These are phyloP conservation scores for Drosophila limbata DNA, from an alignment of 2,888 invertebrate genomes.

Conservation along the genomic window DNA sequence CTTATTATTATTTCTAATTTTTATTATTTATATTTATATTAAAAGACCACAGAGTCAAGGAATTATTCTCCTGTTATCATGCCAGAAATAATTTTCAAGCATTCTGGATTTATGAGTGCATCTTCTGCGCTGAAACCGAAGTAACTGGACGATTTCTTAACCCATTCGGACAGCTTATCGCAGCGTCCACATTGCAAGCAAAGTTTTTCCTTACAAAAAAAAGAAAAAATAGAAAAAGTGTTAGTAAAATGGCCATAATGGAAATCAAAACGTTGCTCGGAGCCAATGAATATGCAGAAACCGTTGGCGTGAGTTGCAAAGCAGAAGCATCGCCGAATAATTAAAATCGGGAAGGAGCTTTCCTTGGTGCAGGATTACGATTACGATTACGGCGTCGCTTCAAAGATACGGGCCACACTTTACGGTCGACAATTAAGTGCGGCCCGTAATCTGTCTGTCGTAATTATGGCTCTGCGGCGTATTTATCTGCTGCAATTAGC, in stretches of 20 bases:
- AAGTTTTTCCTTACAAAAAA: conserved; percentile 44
- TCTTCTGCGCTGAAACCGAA: conserved; percentile 14
- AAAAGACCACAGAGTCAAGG: no score
- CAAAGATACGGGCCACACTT: conserved; percentile 68
- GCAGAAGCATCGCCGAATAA: conserved; percentile 67
- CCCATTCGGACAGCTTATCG: conserved; percentile 62
- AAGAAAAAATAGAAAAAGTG: conserved; percentile 19
- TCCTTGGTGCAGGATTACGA: conserved; percentile 47
- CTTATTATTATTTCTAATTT: no score
- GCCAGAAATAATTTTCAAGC: neutral
- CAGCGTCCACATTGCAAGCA: conserved; percentile 49
- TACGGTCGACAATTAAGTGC: conserved; percentile 80
- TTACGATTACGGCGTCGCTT: conserved; percentile 36
- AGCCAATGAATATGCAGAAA: conserved; percentile 54
- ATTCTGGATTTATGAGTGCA: conserved; percentile 44
- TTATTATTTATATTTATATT: no score
- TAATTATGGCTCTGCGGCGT: conserved; percentile 79
- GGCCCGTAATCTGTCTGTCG: conserved; percentile 78
- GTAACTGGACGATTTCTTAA: conserved; percentile 35
- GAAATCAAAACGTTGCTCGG: conserved; percentile 61
- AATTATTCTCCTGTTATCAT: neutral
- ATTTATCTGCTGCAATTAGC: conserved; percentile 82
- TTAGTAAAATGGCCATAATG: conserved; percentile 55
- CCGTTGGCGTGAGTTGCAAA: conserved; percentile 1
- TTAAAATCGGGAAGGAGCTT: conserved; percentile 73